These are phyloP conservation scores for Anoura caudifer DNA, from an alignment of 2,113 vertebrate species.

Conservation along the genomic window DNA sequence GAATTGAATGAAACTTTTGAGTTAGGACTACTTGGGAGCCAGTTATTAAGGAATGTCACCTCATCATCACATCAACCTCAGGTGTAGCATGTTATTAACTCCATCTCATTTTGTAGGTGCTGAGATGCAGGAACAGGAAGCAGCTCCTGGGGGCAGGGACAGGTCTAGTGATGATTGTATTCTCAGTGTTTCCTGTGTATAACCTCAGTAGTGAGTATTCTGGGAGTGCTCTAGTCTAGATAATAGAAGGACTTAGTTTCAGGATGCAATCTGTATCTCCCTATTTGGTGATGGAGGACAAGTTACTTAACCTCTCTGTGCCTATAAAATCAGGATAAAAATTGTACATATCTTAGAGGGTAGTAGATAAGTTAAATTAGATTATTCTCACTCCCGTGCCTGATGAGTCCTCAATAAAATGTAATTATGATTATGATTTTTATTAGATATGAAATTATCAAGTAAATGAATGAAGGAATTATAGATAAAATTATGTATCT, in stretches of 20 bases:
- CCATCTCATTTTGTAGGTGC: neutral
- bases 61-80: neutral
- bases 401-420: neutral
- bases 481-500: neutral
- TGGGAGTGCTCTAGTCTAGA: neutral
- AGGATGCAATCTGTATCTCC: neutral
- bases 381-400: neutral
- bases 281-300: neutral
- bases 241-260: neutral
- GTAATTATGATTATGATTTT: neutral
- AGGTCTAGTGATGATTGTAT: no score
- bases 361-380: neutral
- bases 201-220: neutral
- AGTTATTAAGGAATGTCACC: neutral
- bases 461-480: neutral
- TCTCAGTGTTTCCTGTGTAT: neutral
- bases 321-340: neutral
- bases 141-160: fast-evolving
- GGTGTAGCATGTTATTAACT: no score
- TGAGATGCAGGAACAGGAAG: neutral
- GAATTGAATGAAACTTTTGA: neutral
- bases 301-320: neutral
- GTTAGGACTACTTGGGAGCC: no score
- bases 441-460: neutral
- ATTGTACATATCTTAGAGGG: neutral